A percentile compares a stretch with the other conserved stretches of the same genome.
Conservation (phyloP, 2,888 invertebrate genomes). For the Hoplodrina blanda region DNA sequence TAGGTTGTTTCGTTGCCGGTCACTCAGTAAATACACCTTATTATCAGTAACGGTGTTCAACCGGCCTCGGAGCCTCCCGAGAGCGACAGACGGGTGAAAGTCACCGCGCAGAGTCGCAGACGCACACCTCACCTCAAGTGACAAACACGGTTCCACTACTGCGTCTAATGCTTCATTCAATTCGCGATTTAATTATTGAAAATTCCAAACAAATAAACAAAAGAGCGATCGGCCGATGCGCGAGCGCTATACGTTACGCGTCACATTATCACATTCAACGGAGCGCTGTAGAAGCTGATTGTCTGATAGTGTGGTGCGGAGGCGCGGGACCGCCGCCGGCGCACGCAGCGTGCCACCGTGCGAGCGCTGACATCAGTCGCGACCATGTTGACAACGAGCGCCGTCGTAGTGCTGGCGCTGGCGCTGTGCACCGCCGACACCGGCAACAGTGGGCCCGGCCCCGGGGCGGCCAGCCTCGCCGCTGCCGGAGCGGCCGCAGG, state of each 20-base stretch:
- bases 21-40: conserved; percentile 78
- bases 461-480: conserved; percentile 71
- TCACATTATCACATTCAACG: conserved; percentile 75
- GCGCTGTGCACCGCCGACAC: conserved; percentile 67
- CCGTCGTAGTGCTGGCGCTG: conserved; percentile 79
- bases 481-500: conserved; percentile 60
- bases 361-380: conserved; percentile 76
- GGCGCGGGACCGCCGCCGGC: conserved; percentile 71
- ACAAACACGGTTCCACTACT: conserved; percentile 75
- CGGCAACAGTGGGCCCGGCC: conserved; percentile 71
- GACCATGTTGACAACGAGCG: conserved; percentile 81
- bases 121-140: conserved; percentile 80
- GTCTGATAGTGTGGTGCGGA: conserved; percentile 81
- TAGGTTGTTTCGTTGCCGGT: conserved; percentile 67
- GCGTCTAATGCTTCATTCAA: conserved; percentile 62
- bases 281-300: conserved; percentile 74
- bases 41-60: conserved; percentile 87
- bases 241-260: conserved; percentile 71
- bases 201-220: conserved; percentile 85
- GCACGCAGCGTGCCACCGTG: conserved; percentile 62
- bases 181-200: conserved; percentile 75
- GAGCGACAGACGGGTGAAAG: conserved; percentile 85
- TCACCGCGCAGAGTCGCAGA: conserved; percentile 80
- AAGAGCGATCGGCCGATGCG: conserved; percentile 70
- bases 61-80: conserved; percentile 81